Evolutionary conservation across 2,888 invertebrate species (phyloP), one percentile per base, ranked within the genome.

Genomic region (Apamea epomidion): DNA sequence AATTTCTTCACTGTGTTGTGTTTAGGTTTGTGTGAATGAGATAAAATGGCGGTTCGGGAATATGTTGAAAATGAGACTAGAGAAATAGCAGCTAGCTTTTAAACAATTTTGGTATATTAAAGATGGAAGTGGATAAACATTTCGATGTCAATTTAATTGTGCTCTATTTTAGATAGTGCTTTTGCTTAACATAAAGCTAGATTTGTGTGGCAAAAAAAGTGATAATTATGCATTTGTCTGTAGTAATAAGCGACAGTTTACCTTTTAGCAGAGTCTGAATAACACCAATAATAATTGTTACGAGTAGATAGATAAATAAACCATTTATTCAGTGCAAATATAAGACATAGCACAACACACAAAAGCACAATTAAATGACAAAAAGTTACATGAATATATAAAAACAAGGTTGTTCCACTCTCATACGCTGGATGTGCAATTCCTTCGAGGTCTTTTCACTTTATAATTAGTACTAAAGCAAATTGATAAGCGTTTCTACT

Each of bases 1-100:
- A 83, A 87, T 89, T 82, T 87, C 87, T 91, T 88, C 75, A 70
- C 37, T 74, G 75, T 76, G 60, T 70, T 74, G 25, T 82, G 76
- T 83, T 80, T 79, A 78, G 29, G 29, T 80, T 81, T 48, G 60
- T 72, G 58, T 25, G 58, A 72, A 82, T 80, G 76, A 78, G 71
- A 76, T 83, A 70, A 68, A 85, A 71, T 75, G n/a, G 65, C 51
- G 32, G 12, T 25, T 25, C 37, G 32, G 48, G 12, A 64, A 54
- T 75, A 18, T 65, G 72, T 70, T 67, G 60, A 16, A 69, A 65
- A 73, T 73, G 25, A 76, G 29, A 29, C 37, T 60, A 51, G 32
- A 51, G 51, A 65, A 65, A 65, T 74, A 64, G 60, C 16, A 69
- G 62, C 60, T 10, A 65, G 79, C 54, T 54, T 84, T 72, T 45